Percentiles rank a stretch among this genome's conserved stretches.
phyloP scores from a whole-genome alignment of 2,888 invertebrate species.

The Idaea biselata region DNA sequence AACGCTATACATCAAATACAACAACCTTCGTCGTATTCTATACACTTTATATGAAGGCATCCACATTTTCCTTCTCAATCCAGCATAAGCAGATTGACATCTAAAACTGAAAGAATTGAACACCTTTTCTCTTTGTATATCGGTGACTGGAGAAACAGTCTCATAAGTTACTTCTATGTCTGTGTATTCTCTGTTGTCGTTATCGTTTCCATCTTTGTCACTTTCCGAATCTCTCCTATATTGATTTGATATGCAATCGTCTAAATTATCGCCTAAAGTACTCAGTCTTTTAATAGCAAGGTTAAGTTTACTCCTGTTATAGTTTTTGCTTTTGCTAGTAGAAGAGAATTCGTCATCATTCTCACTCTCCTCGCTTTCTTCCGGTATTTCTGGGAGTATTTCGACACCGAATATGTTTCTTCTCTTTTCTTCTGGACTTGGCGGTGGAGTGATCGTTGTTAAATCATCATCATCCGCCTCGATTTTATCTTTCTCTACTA shows the following conservation, averaged over 20 bases:
- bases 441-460: slow-evolving; percentile 66
- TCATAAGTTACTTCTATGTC: slow-evolving; percentile 70
- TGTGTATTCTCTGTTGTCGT: slow-evolving; percentile 53
- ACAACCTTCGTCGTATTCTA: slow-evolving; percentile 56
- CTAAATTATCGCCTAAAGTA: slow-evolving; percentile 72
- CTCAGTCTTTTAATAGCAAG: slow-evolving; percentile 76
- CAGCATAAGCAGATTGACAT: slow-evolving; percentile 64
- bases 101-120: slow-evolving; percentile 70
- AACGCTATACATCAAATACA: slow-evolving; percentile 58
- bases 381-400: slow-evolving; percentile 77
- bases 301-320: slow-evolving; percentile 61
- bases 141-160: slow-evolving; percentile 66
- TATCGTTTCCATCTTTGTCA: slow-evolving; percentile 45
- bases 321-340: slow-evolving; percentile 37
- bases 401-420: slow-evolving; percentile 74
- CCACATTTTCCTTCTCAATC: slow-evolving; percentile 58
- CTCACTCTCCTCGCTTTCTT: slow-evolving; percentile 74
- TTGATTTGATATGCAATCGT: slow-evolving; percentile 71
- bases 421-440: slow-evolving; percentile 71
- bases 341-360: slow-evolving; percentile 51
- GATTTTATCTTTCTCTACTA: slow-evolving; percentile 40
- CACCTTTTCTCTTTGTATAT: slow-evolving; percentile 67
- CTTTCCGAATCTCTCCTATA: slow-evolving; percentile 59
- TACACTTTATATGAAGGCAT: slow-evolving; percentile 72
- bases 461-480: slow-evolving; percentile 40